Base-by-base conservation (phyloP, 2,113 vertebrate species). In the Actinemys pallida region DNA sequence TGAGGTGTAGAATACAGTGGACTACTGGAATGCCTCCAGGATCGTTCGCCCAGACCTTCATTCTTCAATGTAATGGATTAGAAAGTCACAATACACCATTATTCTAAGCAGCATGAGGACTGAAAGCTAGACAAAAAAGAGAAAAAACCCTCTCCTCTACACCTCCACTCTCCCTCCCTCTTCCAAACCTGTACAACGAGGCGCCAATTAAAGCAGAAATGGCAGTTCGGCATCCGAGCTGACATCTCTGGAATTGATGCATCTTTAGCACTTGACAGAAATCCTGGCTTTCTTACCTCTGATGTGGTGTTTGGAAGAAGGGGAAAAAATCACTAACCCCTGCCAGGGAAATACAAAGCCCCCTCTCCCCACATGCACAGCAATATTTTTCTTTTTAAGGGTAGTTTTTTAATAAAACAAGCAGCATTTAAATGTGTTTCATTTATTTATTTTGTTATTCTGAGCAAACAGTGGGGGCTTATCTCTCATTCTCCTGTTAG, bases 191-290 rank as follows among this genome's bases (percentile, higher is more conserved):
- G 54, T 35, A 35, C 5, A 2, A 59, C 88, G 59, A 86, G 59
- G 31, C 62, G 83, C 97, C 93, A 88, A 90, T 85, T 88, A 90
- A 84, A 90, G 81, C 12, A 93, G 90, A 94, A 93, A 89, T 72
- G 91, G 92, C 84, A 92, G 90, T 31, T 5, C 93, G 52, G 90
- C 87, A 80, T 92, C 90, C 86, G 13, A 5, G 54, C 54, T 92
- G 95, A 82, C 19, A n/a, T 27, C 42, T 50, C 91, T 2, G 42
- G 92, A 79, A 27, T 93, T 47, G 20, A 59, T 79, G 84, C 91
- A 92, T 92, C 90, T 92, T 88, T 96, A 54, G 42, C 86, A 52
- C 50, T 87, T 98, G 97, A 96, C 95, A 97, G 96, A 84, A 95
- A 93, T 79, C 75, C 87, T 88, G 93, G 72, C 79, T 93, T 91